Percentiles rank a stretch among this genome's conserved stretches.
Conservation (phyloP, 2,888 invertebrate genomes). For the Acheta domesticus region DNA sequence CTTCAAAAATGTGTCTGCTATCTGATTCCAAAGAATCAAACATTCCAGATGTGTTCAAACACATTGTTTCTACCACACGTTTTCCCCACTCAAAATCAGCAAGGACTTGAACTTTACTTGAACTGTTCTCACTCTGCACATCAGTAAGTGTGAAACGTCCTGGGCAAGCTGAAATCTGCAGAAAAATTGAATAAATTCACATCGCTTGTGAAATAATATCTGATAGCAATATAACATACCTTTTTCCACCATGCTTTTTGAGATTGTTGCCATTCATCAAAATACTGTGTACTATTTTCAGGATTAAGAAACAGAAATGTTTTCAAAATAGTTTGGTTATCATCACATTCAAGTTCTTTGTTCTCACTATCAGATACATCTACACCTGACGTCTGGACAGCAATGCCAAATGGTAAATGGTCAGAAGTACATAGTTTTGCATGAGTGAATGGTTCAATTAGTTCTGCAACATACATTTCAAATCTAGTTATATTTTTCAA, state of each 20-base stretch:
- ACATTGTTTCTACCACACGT: slow-evolving; percentile 62
- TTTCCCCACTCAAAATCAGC: slow-evolving; percentile 63
- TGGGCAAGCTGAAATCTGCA: slow-evolving; percentile 66
- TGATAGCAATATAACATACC: slow-evolving; percentile 44
- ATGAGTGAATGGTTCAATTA: slow-evolving; percentile 43
- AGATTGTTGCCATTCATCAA: slow-evolving; percentile 71
- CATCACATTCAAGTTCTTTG: neutral
- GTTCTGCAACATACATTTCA: slow-evolving; percentile 30
- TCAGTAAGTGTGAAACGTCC: slow-evolving; percentile 66
- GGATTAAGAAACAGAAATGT: slow-evolving; percentile 39
- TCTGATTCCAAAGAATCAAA: slow-evolving; percentile 37
- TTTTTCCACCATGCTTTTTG: slow-evolving; percentile 84
- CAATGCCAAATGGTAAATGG: slow-evolving; percentile 51
- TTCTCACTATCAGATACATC: neutral
- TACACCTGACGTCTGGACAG: slow-evolving; percentile 36
- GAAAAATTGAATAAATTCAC: slow-evolving; percentile 27
- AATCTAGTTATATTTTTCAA: neutral
- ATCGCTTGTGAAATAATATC: slow-evolving; percentile 32
- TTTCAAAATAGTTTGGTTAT: slow-evolving; percentile 35
- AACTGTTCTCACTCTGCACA: slow-evolving; percentile 47
- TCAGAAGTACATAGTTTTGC: slow-evolving; percentile 45
- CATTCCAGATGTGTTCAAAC: slow-evolving; percentile 36
- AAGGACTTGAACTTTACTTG: slow-evolving; percentile 58
- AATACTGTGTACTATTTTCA: slow-evolving; percentile 54
- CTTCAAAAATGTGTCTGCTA: slow-evolving; percentile 38